Base-by-base conservation (phyloP, 2,888 invertebrate genomes). In the Teleiodes luculella region DNA sequence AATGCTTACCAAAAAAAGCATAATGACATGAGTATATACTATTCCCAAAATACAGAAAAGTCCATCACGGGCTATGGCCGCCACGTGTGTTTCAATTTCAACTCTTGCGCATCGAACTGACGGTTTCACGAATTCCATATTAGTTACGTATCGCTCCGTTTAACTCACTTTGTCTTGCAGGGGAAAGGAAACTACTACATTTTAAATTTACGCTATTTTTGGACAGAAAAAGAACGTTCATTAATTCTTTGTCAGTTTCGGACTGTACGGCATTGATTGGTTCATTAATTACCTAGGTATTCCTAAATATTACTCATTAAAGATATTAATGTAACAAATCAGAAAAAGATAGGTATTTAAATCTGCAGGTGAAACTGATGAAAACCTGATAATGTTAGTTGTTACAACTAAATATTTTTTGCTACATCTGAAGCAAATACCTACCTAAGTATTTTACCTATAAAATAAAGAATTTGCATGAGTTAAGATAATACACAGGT, bases 101-200 rank as follows among this genome's bases (percentile, higher is more conserved):
- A 54, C 45, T 54, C 72, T 62, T 63, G 70, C 76, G 74, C 67
- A 66, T 56, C 63, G 61, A 59, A 68, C 10, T 63, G 66, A 67
- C 69, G 68, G 66, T 77, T 78, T 74, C 63, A 73, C 70, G 73
- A 75, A 78, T 72, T 68, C 69, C 67, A 11, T 72, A 77, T 81
- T 76, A 60, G 74, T 72, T 68, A 56, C 62, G 78, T 67, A 58
- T 73, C 64, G 78, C 67, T 57, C 70, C 76, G 74, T 83, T 80
- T 68, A 54, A 58, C 58, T 61, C 54, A 52, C 59, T 58, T 56
- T 37, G 20, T 47, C 37, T 39, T 45, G n/a, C n/a, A n/a, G n/a
- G n/a, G n/a, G 24, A 4, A 24, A 6, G 39, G 39, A 41, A 39
- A 41, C 39, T 41, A 41, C 18, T 41, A 41, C 18, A 41, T 2